Percentiles rank a stretch among this genome's conserved stretches.
Evolutionary conservation across 2,888 invertebrate genomes (phyloP).

Genomic region (Hyposoter dolosus): DNA sequence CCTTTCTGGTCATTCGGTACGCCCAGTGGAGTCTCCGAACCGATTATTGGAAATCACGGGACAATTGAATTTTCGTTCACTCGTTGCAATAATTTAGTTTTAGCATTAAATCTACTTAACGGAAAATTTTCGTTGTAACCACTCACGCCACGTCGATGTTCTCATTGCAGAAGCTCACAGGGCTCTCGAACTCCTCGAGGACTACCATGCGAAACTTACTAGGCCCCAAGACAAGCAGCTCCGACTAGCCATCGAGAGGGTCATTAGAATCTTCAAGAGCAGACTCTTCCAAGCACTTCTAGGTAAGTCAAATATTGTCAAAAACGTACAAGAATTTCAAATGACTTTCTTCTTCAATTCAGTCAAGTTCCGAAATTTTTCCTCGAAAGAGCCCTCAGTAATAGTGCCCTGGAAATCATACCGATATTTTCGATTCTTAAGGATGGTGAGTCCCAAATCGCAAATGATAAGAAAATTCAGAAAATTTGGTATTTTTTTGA

Average conservation of each 20-base stretch:
- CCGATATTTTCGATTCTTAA: neutral
- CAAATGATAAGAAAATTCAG: too few species aligned
- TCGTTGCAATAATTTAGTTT: constrained; percentile 25
- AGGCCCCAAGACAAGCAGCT: constrained; percentile 98
- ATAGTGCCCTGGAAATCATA: neutral
- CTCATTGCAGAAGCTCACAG: constrained; percentile 96
- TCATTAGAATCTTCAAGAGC: constrained; percentile 99
- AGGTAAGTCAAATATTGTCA: constrained; percentile 88
- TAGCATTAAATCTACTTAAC: neutral
- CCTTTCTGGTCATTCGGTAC: neutral
- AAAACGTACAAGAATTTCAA: neutral
- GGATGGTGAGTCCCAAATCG: too few species aligned
- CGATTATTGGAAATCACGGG: neutral
- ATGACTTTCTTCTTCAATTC: constrained; percentile 23
- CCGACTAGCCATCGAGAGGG: constrained; percentile 97
- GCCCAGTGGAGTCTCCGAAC: neutral
- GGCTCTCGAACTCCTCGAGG: constrained; percentile 98
- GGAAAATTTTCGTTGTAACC: constrained; percentile 4
- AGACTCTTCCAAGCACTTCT: constrained; percentile 98
- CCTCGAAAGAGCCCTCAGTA: too few species aligned
- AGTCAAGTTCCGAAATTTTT: neutral
- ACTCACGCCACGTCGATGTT: constrained; percentile 63
- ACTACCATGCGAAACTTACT: constrained; percentile 97
- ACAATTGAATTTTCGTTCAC: constrained; percentile 37
- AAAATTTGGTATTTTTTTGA: too few species aligned